Conservation (phyloP, 2,797 vertebrate species). For the Sebastes kiyomatsui region DNA sequence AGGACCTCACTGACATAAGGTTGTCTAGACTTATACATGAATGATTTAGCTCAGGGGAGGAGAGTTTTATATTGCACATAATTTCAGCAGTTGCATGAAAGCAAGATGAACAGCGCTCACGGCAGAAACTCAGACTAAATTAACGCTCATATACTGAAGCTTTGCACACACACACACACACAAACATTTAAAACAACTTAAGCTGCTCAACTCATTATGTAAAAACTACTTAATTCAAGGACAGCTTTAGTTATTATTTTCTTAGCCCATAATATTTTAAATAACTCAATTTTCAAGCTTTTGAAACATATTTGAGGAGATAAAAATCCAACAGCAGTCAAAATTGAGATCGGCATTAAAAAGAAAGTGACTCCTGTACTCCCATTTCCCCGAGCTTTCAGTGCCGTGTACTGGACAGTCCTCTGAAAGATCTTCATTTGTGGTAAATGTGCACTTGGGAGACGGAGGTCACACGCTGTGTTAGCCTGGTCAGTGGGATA, state of each 20-base stretch:
- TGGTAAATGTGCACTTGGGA: conserved; percentile 41
- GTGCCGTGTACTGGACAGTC: background rate
- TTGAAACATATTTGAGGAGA: background rate
- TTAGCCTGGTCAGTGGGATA: conserved; percentile 31
- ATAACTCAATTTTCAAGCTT: background rate
- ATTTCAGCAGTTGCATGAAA: conserved; percentile 22
- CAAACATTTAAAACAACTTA: background rate
- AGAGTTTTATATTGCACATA: background rate
- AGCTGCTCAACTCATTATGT: background rate
- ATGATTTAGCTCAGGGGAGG: background rate
- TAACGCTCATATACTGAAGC: background rate
- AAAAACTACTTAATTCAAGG: background rate
- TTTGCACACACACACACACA: background rate
- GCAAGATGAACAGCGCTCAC: conserved; percentile 6
- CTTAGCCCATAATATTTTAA: background rate
- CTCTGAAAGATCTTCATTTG: conserved; percentile 38
- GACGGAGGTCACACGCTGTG: conserved; percentile 32
- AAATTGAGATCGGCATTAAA: conserved; percentile 1
- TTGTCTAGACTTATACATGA: conserved; percentile 22
- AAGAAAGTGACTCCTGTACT: background rate
- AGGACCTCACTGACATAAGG: conserved; percentile 9
- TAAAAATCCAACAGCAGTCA: background rate
- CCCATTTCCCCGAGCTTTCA: conserved; percentile 11
- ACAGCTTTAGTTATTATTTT: background rate
- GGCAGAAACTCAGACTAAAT: conserved; percentile 6